A percentile compares a stretch with the other conserved stretches of the same genome.
Evolutionary conservation across 2,113 vertebrate genomes (phyloP).

Genomic region (Engraulis encrasicolus): DNA sequence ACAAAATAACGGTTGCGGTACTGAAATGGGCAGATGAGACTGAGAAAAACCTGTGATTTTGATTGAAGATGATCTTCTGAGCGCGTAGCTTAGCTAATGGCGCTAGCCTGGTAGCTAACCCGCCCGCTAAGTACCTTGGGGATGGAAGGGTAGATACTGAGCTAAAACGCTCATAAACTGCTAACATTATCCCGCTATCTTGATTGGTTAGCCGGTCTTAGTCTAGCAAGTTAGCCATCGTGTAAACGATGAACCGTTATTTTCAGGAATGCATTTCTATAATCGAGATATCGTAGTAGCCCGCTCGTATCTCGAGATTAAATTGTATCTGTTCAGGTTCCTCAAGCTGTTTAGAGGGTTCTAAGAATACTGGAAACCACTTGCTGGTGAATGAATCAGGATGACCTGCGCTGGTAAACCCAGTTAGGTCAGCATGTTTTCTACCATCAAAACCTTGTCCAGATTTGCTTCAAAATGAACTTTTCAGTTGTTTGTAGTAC

Average conservation of each 20-base stretch:
- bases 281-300: background rate
- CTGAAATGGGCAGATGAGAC: background rate
- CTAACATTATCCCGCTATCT: background rate
- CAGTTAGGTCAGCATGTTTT: background rate
- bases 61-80: background rate
- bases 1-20: background rate
- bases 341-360: background rate
- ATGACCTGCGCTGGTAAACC: background rate
- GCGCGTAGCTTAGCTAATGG: background rate
- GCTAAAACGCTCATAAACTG: slow-evolving; percentile 9
- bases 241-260: background rate
- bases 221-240: slow-evolving; percentile 10
- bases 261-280: background rate
- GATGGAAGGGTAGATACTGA: background rate
- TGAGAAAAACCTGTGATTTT: background rate
- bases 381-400: background rate
- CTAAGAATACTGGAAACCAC: background rate
- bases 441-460: background rate
- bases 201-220: background rate
- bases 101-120: background rate
- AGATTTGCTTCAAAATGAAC: background rate
- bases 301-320: background rate
- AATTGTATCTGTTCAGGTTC: background rate
- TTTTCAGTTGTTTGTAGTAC: background rate
- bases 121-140: background rate